phyloP scores from a whole-genome alignment of 2,113 vertebrate genomes.

The Anthoscopus minutus region DNA sequence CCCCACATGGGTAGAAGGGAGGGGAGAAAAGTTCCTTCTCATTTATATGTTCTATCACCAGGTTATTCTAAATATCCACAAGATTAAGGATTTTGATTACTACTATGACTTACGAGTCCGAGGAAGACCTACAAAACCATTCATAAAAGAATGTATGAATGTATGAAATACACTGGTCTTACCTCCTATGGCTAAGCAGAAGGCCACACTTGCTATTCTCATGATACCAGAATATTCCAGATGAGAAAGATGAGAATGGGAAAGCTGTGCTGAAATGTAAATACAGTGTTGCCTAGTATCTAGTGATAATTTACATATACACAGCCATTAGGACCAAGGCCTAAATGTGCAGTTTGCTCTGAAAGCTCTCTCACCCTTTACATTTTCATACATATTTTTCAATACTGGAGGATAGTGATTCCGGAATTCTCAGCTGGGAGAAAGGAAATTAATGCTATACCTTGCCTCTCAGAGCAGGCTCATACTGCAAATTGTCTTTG shows the following conservation, averaged over 20 bases:
- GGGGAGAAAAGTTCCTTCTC: neutral
- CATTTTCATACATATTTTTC: neutral
- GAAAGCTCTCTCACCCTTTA: neutral
- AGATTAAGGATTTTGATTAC: neutral
- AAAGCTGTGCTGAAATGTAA: neutral
- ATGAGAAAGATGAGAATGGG: neutral
- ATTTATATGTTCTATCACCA: neutral
- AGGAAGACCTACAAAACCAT: too few species aligned
- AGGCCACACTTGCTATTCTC: neutral
- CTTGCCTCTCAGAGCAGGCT: slow-evolving; percentile 2
- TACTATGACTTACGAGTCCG: neutral
- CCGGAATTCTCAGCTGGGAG: neutral
- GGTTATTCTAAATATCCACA: neutral
- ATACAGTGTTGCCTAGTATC: neutral
- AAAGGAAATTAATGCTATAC: slow-evolving; percentile 2
- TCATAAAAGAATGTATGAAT: too few species aligned
- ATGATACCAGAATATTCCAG: neutral
- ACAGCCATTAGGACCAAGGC: neutral
- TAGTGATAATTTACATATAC: neutral
- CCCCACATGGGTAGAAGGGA: neutral
- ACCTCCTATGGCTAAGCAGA: neutral
- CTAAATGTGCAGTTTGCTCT: neutral
- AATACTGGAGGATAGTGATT: neutral
- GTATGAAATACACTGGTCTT: neutral
- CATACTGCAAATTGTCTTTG: slow-evolving; percentile 41